These are phyloP conservation scores for Leucophenga maculata DNA, from an alignment of 2,888 invertebrate species.

Conservation along the genomic window DNA sequence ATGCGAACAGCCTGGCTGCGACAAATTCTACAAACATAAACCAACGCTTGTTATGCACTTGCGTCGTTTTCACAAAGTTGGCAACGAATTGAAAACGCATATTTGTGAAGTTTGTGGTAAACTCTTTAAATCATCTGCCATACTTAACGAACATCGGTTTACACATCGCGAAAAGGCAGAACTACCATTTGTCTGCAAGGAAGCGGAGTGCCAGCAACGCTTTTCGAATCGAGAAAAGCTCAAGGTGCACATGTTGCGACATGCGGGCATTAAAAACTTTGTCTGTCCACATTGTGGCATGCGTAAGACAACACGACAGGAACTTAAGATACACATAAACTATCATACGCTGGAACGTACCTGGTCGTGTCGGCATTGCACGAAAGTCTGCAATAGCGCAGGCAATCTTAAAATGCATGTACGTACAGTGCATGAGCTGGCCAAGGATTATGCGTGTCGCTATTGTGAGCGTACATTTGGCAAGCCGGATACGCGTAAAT, in stretches of 20 bases:
- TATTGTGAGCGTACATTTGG: slow-evolving; percentile 65
- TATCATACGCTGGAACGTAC: slow-evolving; percentile 66
- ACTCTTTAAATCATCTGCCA: slow-evolving; percentile 54
- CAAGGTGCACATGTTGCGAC: slow-evolving; percentile 66
- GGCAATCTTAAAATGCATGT: slow-evolving; percentile 64
- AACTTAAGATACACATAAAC: slow-evolving; percentile 66
- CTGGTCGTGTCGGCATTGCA: slow-evolving; percentile 62
- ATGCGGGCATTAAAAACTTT: slow-evolving; percentile 67
- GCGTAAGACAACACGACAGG: slow-evolving; percentile 65
- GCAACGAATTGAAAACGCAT: slow-evolving; percentile 56
- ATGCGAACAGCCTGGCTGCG: slow-evolving; percentile 54
- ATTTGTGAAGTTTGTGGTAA: slow-evolving; percentile 67
- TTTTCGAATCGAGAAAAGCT: slow-evolving; percentile 63
- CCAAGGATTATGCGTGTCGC: slow-evolving; percentile 60
- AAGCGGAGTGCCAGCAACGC: slow-evolving; percentile 50
- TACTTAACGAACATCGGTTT: slow-evolving; percentile 61
- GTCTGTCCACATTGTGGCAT: slow-evolving; percentile 64
- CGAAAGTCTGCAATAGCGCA: slow-evolving; percentile 63
- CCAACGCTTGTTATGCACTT: slow-evolving; percentile 58
- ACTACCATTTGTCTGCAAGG: slow-evolving; percentile 58
- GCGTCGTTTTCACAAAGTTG: slow-evolving; percentile 55
- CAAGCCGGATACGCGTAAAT: slow-evolving; percentile 65
- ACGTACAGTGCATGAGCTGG: slow-evolving; percentile 62
- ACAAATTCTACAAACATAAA: slow-evolving; percentile 58
- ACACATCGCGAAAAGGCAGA: slow-evolving; percentile 59